Conservation (phyloP, 2,888 invertebrate genomes). For the Tenthredo amoena region DNA sequence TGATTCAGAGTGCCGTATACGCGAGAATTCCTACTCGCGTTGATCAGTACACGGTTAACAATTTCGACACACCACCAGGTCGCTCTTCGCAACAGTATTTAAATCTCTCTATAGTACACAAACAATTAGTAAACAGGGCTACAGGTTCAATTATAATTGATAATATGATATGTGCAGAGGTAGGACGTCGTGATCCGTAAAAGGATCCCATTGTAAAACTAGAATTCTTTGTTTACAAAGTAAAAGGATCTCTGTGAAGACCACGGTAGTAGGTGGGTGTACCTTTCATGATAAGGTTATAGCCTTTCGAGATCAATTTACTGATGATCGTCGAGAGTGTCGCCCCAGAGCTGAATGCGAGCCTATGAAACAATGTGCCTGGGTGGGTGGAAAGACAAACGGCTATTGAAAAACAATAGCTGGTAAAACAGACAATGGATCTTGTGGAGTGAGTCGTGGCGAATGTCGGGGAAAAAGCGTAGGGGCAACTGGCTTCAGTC, state of each 20-base stretch:
- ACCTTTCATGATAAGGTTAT: conserved; percentile 19
- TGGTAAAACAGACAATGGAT: conserved; percentile 47
- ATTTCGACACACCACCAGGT: not conserved
- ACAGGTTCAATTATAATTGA: not conserved
- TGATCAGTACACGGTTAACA: not conserved
- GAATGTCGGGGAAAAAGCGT: not conserved
- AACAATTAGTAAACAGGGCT: not conserved
- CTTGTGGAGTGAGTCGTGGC: conserved; percentile 25
- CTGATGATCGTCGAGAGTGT: conserved; percentile 40
- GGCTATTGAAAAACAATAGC: conserved; percentile 52
- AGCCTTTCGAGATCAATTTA: conserved; percentile 36
- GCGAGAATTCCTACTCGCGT: not conserved
- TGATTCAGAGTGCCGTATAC: conserved; percentile 24
- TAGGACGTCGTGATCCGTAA: conserved; percentile 2
- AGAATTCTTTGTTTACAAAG: not conserved
- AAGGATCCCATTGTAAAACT: not conserved
- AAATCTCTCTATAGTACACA: not conserved
- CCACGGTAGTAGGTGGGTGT: not conserved
- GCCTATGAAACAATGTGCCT: conserved; percentile 45
- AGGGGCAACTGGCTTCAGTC: conserved; percentile 2
- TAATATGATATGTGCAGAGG: not conserved
- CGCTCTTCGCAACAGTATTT: not conserved
- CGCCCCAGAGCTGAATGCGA: conserved; percentile 28
- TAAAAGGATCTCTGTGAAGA: not conserved
- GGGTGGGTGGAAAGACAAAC: conserved; percentile 50